Evolutionary conservation across 2,113 vertebrate genomes (phyloP).

Genomic region (Argyrosomus japonicus): DNA sequence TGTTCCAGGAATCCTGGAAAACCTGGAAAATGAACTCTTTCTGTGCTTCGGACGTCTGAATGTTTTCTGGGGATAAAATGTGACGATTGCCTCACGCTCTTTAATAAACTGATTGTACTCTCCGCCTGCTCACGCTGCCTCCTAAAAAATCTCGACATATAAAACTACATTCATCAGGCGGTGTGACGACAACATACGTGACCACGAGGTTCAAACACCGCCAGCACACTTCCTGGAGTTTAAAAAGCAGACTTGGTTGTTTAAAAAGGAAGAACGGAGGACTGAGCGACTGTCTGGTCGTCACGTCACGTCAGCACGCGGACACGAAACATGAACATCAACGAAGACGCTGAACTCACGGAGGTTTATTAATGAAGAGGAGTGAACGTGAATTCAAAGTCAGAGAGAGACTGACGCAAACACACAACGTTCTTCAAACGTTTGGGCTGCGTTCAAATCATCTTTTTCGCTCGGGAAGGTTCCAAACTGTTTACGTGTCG

Average conservation of each 20-base stretch:
- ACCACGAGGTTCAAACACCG: not conserved
- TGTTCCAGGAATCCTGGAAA: not conserved
- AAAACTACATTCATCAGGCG: slow-evolving; percentile 76
- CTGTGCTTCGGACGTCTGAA: not conserved
- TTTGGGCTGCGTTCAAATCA: too few species aligned
- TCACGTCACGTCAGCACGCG: not conserved
- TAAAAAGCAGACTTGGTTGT: slow-evolving; percentile 10
- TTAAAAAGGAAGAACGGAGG: not conserved
- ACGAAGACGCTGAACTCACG: too few species aligned
- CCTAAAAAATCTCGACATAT: not conserved
- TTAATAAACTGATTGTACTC: slow-evolving; percentile 67
- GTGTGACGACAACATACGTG: not conserved
- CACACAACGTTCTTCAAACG: too few species aligned
- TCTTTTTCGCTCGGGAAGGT: too few species aligned
- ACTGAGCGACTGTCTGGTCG: not conserved
- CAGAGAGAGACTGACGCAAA: too few species aligned
- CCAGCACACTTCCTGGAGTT: too few species aligned
- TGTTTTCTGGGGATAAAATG: not conserved
- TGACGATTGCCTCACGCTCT: slow-evolving; percentile 4
- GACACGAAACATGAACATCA: not conserved
- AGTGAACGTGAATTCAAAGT: too few species aligned
- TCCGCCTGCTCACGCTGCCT: slow-evolving; percentile 3
- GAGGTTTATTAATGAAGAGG: too few species aligned
- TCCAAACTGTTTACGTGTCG: too few species aligned
- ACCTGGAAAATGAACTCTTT: not conserved